Percentiles rank a stretch among this genome's conserved stretches.
Evolutionary conservation across 2,797 vertebrate genomes (phyloP).

Genomic region (Manis crassicaudata): DNA sequence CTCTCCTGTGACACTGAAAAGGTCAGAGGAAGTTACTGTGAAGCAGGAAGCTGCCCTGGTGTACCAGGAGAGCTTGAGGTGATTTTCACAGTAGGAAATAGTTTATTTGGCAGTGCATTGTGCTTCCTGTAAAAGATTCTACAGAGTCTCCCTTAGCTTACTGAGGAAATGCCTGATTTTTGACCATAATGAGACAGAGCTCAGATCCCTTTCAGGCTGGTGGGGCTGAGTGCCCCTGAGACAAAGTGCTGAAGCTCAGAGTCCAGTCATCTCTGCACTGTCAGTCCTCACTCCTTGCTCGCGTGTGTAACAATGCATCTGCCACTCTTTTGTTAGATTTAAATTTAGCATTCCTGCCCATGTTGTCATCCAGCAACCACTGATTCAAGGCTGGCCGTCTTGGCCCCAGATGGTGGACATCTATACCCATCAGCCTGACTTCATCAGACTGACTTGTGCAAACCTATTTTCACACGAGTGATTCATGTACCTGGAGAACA

Average conservation of each 20-base stretch:
- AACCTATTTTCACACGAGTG: not conserved
- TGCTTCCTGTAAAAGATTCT: slow-evolving; percentile 3
- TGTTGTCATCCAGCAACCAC: too few relatives aligned
- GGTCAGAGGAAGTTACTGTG: slow-evolving; percentile 19
- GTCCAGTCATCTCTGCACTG: not conserved
- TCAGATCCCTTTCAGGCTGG: not conserved
- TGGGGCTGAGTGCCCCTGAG: slow-evolving; percentile 36
- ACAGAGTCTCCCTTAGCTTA: not conserved
- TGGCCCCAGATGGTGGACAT: not conserved
- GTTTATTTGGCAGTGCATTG: not conserved
- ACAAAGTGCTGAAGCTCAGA: not conserved
- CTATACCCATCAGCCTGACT: not conserved
- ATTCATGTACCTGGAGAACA: not conserved
- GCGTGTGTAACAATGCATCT: not conserved
- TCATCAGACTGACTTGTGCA: not conserved
- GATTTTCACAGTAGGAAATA: not conserved
- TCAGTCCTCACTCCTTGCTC: fast-evolving
- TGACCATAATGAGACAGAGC: not conserved
- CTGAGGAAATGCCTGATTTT: not conserved
- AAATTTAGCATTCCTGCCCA: not conserved
- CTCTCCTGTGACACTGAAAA: not conserved
- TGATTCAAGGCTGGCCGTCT: not conserved
- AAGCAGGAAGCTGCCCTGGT: not conserved
- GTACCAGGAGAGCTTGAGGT: not conserved
- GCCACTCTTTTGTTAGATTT: not conserved